A percentile compares a stretch with the other conserved stretches of the same genome.
Conservation (phyloP, 2,797 vertebrate genomes). For the Rousettus madagascariensis region DNA sequence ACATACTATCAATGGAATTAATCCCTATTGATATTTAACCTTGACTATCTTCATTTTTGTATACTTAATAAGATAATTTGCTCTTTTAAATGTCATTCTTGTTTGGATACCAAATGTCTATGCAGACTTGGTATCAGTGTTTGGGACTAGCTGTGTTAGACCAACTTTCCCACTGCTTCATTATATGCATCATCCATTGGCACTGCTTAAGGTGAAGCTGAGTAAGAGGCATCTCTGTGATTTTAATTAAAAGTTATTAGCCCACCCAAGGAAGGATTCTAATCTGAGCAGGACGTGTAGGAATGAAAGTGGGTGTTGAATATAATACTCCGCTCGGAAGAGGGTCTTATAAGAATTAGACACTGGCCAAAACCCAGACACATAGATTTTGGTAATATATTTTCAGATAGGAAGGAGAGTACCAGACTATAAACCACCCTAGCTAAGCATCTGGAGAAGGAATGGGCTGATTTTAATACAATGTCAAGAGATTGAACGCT, state of each 20-base stretch:
- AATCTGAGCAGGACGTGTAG: neutral
- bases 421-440: neutral
- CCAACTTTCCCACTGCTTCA: neutral
- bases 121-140: neutral
- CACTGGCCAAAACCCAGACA: neutral
- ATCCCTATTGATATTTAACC: neutral
- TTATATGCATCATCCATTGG: neutral
- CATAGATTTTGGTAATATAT: neutral
- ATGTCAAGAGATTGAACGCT: neutral
- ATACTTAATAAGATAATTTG: neutral
- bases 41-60: neutral
- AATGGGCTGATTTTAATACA: neutral
- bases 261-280: neutral
- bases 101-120: neutral
- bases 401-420: neutral
- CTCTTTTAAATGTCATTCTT: neutral
- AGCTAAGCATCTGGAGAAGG: neutral
- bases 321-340: neutral
- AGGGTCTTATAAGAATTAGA: neutral
- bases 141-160: neutral
- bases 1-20: neutral
- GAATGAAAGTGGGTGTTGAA: neutral
- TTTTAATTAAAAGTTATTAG: neutral
- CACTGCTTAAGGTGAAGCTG: neutral
- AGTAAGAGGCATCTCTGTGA: neutral